Conservation (phyloP, 2,888 invertebrate species). For the Limenitis camilla region DNA sequence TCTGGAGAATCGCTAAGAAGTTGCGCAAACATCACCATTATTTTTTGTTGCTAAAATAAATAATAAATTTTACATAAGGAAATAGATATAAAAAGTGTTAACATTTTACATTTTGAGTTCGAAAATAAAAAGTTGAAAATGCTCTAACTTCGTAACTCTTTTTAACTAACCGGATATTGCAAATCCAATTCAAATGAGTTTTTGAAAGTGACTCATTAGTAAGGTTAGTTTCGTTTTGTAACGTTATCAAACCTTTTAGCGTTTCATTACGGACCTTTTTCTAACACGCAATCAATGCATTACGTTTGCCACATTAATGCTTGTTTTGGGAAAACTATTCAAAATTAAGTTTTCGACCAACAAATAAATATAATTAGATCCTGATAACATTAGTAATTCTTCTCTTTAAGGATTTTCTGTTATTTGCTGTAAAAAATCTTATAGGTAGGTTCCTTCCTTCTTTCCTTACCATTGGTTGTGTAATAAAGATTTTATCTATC, state of each 20-base stretch:
- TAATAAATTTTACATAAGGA: no score
- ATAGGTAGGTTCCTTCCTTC: no score
- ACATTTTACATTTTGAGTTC: no score
- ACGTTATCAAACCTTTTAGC: conserved; percentile 29
- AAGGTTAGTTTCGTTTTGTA: conserved; percentile 20
- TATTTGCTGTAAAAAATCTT: no score
- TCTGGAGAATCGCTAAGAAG: no score
- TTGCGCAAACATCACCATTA: no score
- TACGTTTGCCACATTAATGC: conserved; percentile 13
- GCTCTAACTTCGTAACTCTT: neutral
- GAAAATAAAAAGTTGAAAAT: neutral
- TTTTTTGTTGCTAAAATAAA: no score
- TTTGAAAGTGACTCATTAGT: conserved; percentile 24
- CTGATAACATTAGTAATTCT: no score
- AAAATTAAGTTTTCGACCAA: neutral
- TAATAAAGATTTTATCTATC: no score
- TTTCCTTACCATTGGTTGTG: no score
- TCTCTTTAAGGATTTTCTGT: no score
- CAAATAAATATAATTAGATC: neutral
- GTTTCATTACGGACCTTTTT: conserved; percentile 21
- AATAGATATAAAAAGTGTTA: no score
- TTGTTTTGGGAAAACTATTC: neutral
- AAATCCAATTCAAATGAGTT: conserved; percentile 7
- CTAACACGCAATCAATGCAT: conserved; percentile 29
- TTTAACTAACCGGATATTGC: conserved; percentile 7